Evolutionary conservation across 2,888 invertebrate genomes (phyloP).

Genomic region (Limenitis arthemis): DNA sequence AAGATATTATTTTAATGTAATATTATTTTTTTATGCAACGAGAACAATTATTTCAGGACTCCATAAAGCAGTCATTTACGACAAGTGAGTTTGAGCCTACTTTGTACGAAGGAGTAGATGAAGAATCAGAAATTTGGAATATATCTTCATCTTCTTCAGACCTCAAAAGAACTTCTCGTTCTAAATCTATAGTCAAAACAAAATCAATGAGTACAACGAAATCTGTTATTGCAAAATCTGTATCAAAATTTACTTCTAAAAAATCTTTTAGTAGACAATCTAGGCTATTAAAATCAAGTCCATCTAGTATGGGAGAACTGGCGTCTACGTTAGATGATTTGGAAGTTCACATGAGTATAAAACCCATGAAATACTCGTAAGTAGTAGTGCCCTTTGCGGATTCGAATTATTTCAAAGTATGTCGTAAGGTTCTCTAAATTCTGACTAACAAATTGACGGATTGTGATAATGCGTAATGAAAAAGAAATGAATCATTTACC

Average conservation of each 20-base stretch:
- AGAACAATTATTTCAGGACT: constrained; percentile 20
- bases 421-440: neutral
- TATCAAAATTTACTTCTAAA: constrained; percentile 31
- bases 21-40: neutral
- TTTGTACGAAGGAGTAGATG: constrained; percentile 31
- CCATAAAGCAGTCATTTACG: constrained; percentile 30
- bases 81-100: constrained; percentile 35
- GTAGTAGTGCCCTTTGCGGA: neutral
- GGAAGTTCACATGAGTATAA: constrained; percentile 33
- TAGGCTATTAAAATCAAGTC: constrained; percentile 23
- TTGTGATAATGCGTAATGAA: too few species aligned
- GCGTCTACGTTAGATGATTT: constrained; percentile 43
- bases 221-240: constrained; percentile 24
- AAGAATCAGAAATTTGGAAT: constrained; percentile 41
- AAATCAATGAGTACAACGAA: constrained; percentile 31
- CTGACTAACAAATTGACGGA: too few species aligned
- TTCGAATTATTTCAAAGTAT: neutral
- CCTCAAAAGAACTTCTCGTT: constrained; percentile 30
- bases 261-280: constrained; percentile 28
- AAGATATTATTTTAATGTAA: too few species aligned
- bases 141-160: constrained; percentile 30
- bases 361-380: constrained; percentile 23
- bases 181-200: constrained; percentile 28
- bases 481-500: too few species aligned
- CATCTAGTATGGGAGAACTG: constrained; percentile 19